Percentiles rank a stretch among this genome's conserved stretches.
Evolutionary conservation across 2,888 invertebrate genomes (phyloP).

Genomic region (Aspidiotus destructor): DNA sequence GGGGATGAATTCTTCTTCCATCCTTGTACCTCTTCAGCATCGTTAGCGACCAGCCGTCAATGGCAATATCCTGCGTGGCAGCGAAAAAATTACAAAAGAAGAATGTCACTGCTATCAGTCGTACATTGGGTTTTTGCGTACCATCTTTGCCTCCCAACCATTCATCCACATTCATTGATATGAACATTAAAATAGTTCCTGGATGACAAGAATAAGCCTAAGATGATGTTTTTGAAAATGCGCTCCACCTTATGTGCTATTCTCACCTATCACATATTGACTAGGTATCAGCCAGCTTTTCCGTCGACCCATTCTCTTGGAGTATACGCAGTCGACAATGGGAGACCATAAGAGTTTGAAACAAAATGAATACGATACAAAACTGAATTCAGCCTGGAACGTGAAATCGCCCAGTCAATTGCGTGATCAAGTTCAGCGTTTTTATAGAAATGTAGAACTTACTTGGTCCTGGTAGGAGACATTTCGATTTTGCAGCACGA

Average conservation of each 20-base stretch:
- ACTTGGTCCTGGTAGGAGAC: background rate
- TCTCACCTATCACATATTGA: slow-evolving; percentile 7
- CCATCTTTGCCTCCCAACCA: background rate
- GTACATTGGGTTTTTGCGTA: background rate
- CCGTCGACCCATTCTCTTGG: background rate
- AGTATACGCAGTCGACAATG: background rate
- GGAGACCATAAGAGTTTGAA: slow-evolving; percentile 12
- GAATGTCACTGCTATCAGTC: background rate
- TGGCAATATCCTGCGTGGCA: slow-evolving; percentile 99
- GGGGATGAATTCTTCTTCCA: background rate
- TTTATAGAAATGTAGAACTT: background rate
- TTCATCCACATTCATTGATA: background rate
- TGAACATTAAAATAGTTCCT: background rate
- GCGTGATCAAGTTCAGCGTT: background rate
- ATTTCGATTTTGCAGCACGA: background rate
- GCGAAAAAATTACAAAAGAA: slow-evolving; percentile 55
- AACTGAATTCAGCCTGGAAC: slow-evolving; percentile 5
- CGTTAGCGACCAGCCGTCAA: slow-evolving; percentile 98
- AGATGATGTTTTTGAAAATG: too few species aligned
- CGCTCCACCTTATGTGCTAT: too few species aligned
- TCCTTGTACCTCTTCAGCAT: slow-evolving; percentile 75
- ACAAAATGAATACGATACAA: background rate
- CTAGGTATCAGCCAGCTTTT: slow-evolving; percentile 4
- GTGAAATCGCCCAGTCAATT: background rate
- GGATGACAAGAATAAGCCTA: too few species aligned